Evolutionary conservation across 2,797 vertebrate genomes (phyloP).

Genomic region (Cryptoblepharus egeriae): DNA sequence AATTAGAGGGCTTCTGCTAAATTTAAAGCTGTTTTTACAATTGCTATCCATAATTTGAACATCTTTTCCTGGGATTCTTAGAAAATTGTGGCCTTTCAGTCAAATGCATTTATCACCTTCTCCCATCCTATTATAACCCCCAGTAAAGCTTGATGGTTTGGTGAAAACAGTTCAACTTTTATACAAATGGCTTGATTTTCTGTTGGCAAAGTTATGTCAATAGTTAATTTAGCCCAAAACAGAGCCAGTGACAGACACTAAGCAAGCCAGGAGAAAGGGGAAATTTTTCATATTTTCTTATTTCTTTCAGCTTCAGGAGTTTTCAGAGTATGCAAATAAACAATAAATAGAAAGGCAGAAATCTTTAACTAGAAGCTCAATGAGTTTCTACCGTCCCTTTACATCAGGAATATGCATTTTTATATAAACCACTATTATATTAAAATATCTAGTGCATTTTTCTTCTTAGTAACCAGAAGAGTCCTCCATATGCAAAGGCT

Average conservation of each 20-base stretch:
- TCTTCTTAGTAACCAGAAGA: not conserved
- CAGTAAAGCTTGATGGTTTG: not conserved
- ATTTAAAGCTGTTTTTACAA: not conserved
- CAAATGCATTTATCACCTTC: too few relatives aligned
- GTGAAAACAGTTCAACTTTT: slow-evolving; percentile 3
- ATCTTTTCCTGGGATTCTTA: not conserved
- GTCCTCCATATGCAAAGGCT: slow-evolving; percentile 16
- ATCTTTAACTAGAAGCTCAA: not conserved
- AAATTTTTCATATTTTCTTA: not conserved
- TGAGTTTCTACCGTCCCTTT: not conserved
- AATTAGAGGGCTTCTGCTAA: not conserved
- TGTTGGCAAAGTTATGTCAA: not conserved
- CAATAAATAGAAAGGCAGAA: not conserved
- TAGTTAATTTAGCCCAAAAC: not conserved
- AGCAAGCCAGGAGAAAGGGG: not conserved
- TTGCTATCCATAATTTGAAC: not conserved
- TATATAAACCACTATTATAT: slow-evolving; percentile 11
- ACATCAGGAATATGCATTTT: not conserved
- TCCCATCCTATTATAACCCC: not conserved
- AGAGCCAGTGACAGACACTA: slow-evolving; percentile 2
- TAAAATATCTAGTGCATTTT: slow-evolving; percentile 11
- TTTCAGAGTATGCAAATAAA: not conserved
- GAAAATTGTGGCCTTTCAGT: not conserved
- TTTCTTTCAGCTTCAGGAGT: slow-evolving; percentile 2
- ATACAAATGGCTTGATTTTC: not conserved